These are phyloP conservation scores for Hippocampus mohnikei DNA, from an alignment of 2,113 vertebrate species.

Conservation along the genomic window DNA sequence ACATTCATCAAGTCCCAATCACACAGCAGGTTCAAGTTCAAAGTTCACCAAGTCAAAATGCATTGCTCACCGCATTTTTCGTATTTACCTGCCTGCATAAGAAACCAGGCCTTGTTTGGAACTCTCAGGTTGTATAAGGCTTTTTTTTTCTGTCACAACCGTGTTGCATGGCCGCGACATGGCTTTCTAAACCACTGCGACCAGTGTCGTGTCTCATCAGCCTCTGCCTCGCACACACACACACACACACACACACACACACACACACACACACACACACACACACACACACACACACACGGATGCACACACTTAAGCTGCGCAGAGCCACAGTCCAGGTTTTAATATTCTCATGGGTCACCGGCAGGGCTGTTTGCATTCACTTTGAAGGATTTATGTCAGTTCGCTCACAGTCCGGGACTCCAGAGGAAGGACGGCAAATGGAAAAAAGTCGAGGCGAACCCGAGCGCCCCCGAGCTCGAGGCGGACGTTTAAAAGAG, in stretches of 20 bases:
- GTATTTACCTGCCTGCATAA: slow-evolving; percentile 3
- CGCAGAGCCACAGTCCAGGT: slow-evolving; percentile 30
- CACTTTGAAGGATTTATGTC: slow-evolving; percentile 65
- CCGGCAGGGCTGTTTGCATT: slow-evolving; percentile 58
- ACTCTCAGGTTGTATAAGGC: neutral
- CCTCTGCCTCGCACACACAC: slow-evolving; percentile 35
- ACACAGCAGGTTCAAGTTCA: slow-evolving; percentile 44
- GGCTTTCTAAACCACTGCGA: slow-evolving; percentile 51
- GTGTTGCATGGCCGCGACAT: slow-evolving; percentile 17
- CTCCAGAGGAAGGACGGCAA: slow-evolving; percentile 47
- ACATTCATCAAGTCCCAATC: slow-evolving; percentile 53
- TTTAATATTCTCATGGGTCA: slow-evolving; percentile 58
- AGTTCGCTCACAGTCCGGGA: slow-evolving; percentile 37
- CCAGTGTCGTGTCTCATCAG: slow-evolving; percentile 59
- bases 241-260: neutral
- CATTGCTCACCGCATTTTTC: neutral
- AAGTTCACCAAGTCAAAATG: slow-evolving; percentile 39
- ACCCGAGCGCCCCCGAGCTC: slow-evolving; percentile 8
- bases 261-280: neutral
- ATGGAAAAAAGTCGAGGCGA: slow-evolving; percentile 56
- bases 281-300: slow-evolving; percentile 20
- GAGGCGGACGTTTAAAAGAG: slow-evolving; percentile 64
- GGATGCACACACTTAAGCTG: slow-evolving; percentile 6
- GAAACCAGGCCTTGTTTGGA: slow-evolving; percentile 20
- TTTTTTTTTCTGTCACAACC: slow-evolving; percentile 40